These are phyloP conservation scores for Triops cancriformis DNA, from an alignment of 1,140 invertebrate genomes.

Conservation along the genomic window DNA sequence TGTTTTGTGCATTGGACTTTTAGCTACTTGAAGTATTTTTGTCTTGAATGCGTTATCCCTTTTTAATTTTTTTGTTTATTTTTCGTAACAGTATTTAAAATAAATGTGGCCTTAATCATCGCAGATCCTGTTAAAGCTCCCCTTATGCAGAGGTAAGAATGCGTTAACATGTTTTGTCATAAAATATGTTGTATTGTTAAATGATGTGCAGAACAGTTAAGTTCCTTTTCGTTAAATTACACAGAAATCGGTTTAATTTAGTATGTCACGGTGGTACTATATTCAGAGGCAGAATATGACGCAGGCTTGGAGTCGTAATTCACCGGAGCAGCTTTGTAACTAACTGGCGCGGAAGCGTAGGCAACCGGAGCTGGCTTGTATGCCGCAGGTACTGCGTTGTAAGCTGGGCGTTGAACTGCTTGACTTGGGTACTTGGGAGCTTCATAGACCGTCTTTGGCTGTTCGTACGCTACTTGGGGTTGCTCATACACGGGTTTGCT, in stretches of 20 bases:
- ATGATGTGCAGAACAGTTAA: background rate
- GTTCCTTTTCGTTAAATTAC: background rate
- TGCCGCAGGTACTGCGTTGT: background rate
- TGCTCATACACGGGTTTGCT: constrained; percentile 19
- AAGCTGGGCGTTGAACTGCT: background rate
- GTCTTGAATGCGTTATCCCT: no score
- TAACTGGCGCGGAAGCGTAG: background rate
- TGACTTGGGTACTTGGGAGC: background rate
- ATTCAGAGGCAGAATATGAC: background rate
- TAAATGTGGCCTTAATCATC: no score
- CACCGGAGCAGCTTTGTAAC: background rate
- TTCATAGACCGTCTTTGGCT: background rate
- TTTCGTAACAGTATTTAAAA: no score
- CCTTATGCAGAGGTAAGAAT: no score
- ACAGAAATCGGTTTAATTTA: background rate
- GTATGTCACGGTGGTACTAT: background rate
- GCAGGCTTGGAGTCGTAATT: background rate
- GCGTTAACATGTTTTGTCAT: no score
- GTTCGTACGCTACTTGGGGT: background rate
- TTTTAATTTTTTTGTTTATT: no score
- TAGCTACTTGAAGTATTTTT: no score
- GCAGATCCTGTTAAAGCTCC: no score
- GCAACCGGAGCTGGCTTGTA: background rate
- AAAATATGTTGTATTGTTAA: no score
- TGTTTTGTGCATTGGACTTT: no score